Evolutionary conservation across 2,113 vertebrate genomes (phyloP).

Genomic region (Irena cyanogastra): DNA sequence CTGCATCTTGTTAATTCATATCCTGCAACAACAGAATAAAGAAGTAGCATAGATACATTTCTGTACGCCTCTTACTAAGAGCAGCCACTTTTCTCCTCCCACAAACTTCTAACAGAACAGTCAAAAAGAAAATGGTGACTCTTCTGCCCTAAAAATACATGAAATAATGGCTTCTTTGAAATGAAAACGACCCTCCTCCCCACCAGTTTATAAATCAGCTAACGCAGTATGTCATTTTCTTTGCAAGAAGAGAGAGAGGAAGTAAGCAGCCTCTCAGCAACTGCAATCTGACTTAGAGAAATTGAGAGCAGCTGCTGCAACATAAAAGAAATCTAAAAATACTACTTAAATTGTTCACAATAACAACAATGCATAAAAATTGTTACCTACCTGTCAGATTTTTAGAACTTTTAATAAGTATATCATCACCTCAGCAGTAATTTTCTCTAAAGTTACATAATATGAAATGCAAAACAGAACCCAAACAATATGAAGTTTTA

Average conservation of each 20-base stretch:
- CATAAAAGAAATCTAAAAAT: constrained; percentile 64
- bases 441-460: background rate
- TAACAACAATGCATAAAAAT: constrained; percentile 27
- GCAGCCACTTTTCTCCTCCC: background rate
- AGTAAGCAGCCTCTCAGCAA: constrained; percentile 34
- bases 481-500: background rate
- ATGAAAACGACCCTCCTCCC: background rate
- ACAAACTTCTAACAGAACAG: background rate
- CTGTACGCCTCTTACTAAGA: background rate
- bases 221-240: constrained; percentile 22
- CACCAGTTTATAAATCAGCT: constrained; percentile 7
- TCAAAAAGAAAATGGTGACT: constrained; percentile 15
- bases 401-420: background rate
- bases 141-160: constrained; percentile 12
- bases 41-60: background rate
- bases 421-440: constrained; percentile 22
- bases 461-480: background rate
- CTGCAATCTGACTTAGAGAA: constrained; percentile 22
- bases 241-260: constrained; percentile 30
- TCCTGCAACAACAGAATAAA: background rate
- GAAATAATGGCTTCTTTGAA: constrained; percentile 32
- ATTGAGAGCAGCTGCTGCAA: constrained; percentile 46
- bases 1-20: background rate
- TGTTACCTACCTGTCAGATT: constrained; percentile 31
- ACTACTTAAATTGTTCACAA: constrained; percentile 22